phyloP scores from a whole-genome alignment of 2,888 invertebrate species.

The Sussaba pulchella region DNA sequence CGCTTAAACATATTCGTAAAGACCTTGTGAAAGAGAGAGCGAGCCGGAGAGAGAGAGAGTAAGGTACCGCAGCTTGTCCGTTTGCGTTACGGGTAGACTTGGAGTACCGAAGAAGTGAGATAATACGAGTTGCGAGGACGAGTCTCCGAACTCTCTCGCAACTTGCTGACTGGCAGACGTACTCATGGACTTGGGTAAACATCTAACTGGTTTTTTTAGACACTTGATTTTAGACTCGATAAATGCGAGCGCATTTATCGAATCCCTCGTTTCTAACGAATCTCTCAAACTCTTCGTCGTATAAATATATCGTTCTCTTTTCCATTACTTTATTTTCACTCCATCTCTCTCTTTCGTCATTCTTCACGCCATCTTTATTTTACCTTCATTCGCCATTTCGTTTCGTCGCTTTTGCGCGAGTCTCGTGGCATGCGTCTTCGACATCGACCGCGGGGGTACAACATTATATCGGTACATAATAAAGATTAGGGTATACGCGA shows the following conservation, averaged over 20 bases:
- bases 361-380: not conserved
- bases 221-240: constrained; percentile 3
- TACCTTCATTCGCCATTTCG: not conserved
- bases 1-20: constrained; percentile 8
- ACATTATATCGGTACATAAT: constrained; percentile 35
- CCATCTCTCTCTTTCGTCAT: not conserved
- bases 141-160: constrained; percentile 53
- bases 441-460: not conserved
- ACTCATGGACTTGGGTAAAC: constrained; percentile 77
- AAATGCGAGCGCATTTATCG: too few species aligned
- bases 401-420: not conserved
- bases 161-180: constrained; percentile 79
- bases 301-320: too few species aligned
- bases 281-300: too few species aligned
- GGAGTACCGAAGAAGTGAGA: not conserved
- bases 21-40: constrained; percentile 34
- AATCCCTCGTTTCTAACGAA: too few species aligned
- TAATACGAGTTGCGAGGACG: not conserved
- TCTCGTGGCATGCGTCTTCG: constrained; percentile 2
- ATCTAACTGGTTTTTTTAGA: constrained; percentile 74
- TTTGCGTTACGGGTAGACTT: constrained; percentile 8
- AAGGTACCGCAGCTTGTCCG: not conserved
- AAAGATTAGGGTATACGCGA: constrained; percentile 45
- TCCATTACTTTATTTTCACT: too few species aligned
- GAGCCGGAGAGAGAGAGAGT: constrained; percentile 15